Evolutionary conservation across 1,140 invertebrate genomes (phyloP).

Genomic region (Berghia stephanieae): DNA sequence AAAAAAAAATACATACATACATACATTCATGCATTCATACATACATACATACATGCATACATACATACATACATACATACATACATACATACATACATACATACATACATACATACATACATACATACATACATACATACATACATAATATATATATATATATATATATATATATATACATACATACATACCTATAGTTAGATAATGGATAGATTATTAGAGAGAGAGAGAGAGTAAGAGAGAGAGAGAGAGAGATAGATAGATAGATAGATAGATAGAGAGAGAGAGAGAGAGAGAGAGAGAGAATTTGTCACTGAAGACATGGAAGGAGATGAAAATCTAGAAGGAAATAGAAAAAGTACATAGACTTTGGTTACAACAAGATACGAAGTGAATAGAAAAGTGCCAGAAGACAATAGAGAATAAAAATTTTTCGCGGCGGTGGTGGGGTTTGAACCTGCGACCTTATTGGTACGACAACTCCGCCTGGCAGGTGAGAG

Average conservation of each 20-base stretch:
- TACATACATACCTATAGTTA: no score
- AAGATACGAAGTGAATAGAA: background rate
- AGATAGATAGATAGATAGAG: background rate
- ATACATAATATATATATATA: no score
- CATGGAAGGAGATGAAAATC: background rate
- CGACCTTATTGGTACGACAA: background rate
- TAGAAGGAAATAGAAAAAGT: background rate
- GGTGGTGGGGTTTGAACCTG: background rate
- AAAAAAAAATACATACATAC: no score
- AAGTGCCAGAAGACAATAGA: background rate
- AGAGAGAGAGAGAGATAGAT: background rate
- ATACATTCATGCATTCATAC: no score
- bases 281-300: background rate
- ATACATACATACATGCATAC: no score
- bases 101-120: no score
- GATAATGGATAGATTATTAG: background rate
- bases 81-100: no score
- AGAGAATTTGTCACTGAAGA: background rate
- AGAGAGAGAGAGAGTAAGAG: background rate
- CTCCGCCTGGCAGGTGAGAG: background rate
- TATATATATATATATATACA: no score
- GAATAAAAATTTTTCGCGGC: background rate
- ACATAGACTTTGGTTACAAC: background rate
- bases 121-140: no score
- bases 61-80: no score